Conservation (phyloP, 2,888 invertebrate species). For the Acrobasis repandana region DNA sequence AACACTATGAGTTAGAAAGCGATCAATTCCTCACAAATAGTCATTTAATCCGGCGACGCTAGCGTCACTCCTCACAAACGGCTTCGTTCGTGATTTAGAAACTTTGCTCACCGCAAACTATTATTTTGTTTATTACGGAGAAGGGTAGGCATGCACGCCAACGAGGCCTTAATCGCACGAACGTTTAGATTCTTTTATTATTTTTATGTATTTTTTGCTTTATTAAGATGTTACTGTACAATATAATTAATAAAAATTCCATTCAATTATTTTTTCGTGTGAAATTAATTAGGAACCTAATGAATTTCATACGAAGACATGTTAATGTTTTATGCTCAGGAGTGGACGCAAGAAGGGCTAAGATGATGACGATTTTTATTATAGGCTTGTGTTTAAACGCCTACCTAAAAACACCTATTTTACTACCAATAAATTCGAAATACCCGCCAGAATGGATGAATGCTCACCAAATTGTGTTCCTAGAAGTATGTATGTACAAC, state of each 20-base stretch:
- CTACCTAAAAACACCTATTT: too few species aligned
- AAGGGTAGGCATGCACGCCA: conserved; percentile 36
- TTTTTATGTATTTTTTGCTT: conserved; percentile 31
- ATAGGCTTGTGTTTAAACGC: too few species aligned
- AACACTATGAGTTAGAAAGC: neutral
- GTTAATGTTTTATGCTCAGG: too few species aligned
- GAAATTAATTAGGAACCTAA: too few species aligned
- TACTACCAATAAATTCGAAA: too few species aligned
- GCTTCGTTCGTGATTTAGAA: conserved; percentile 77
- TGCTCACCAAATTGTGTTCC: too few species aligned
- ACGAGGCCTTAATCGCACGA: conserved; percentile 54
- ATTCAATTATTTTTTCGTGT: neutral
- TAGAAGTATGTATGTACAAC: too few species aligned
- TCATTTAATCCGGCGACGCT: conserved; percentile 44
- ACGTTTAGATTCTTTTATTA: conserved; percentile 60
- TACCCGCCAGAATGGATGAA: too few species aligned
- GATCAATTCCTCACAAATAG: conserved; percentile 39
- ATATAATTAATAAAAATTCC: neutral
- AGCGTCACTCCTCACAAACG: conserved; percentile 54
- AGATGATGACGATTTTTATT: too few species aligned
- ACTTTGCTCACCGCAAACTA: conserved; percentile 73
- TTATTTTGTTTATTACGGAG: conserved; percentile 67
- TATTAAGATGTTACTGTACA: neutral
- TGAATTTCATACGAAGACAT: too few species aligned
- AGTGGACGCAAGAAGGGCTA: too few species aligned